phyloP scores from a whole-genome alignment of 2,797 vertebrate genomes.

The Nyctalus aviator region DNA sequence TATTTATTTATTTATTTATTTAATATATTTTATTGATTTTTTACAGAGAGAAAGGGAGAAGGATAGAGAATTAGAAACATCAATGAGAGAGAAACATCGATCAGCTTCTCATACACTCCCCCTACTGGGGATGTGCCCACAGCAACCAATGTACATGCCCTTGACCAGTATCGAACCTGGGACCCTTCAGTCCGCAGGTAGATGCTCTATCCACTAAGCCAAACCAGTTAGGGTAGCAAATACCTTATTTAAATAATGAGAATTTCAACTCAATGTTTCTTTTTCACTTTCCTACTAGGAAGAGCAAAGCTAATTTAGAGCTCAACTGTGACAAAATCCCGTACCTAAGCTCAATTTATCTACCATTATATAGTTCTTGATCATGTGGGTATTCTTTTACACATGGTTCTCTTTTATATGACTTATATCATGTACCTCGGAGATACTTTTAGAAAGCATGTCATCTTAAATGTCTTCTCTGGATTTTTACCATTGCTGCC shows the following conservation, averaged over 20 bases:
- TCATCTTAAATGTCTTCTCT: not conserved
- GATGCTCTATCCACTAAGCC: too few relatives aligned
- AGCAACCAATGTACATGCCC: too few relatives aligned
- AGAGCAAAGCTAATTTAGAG: not conserved
- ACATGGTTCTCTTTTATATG: not conserved
- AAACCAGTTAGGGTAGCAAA: not conserved
- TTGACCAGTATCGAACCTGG: too few relatives aligned
- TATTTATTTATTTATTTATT: not conserved
- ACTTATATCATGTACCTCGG: not conserved
- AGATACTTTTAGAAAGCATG: conserved; percentile 31
- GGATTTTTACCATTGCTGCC: not conserved
- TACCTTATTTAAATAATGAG: conserved; percentile 37
- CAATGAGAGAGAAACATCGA: too few relatives aligned
- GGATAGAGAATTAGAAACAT: too few relatives aligned
- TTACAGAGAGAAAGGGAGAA: too few relatives aligned
- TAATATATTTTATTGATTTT: too few relatives aligned
- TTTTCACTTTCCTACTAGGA: conserved; percentile 14
- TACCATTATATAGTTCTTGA: not conserved
- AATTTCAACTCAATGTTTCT: conserved; percentile 1
- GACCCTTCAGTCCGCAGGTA: too few relatives aligned
- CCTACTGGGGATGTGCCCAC: too few relatives aligned
- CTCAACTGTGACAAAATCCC: not conserved
- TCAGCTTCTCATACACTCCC: too few relatives aligned
- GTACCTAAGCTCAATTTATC: conserved; percentile 9
- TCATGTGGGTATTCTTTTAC: not conserved